Base-by-base conservation (phyloP, 1,140 invertebrate genomes). In the Drosophila ironensis region DNA sequence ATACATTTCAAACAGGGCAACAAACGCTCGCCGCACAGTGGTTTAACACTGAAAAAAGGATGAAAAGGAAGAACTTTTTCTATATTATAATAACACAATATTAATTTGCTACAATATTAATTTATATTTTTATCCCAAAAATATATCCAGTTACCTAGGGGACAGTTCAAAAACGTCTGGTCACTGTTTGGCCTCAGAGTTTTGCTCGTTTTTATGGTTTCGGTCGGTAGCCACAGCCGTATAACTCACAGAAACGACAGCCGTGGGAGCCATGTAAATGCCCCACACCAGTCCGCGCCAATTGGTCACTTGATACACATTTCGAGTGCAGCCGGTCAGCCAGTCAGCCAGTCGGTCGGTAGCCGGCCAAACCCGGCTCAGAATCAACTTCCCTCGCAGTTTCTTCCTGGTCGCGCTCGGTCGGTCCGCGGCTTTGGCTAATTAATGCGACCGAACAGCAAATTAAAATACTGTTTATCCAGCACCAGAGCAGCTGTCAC, bases 271-370 rank as follows among this genome's bases (percentile, higher is more conserved):
- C 73, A 78, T 81, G 78, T 16, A 84, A 82, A 73, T 84, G 59
- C 51, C 73, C 24, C 56, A 45, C 50, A 61, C 66, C 40, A 50
- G 28, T 46, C 42, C 28, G 35, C 50, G 41, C 46, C 59, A 84
- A 82, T 84, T 84, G 80, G 80, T 84, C 80, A 84, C 80, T 86
- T 84, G 80, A 84, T 84, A 84, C 71, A 67, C 66, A 86, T 82
- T 60, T 72, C 38, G 22, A 28, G 8, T 20, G 70, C n/a, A n/a
- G n/a, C 38, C 64, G 17, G 38, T 22, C 25, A 27, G 52, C 25
- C 25, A n/a, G 28, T 11, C 14, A 51, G 33, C 9, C 12, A 4
- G 47, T n/a, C 35, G 16, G 48, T n/a, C 51, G 12, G 17, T 24
- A 19, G 50, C 37, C 19, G 12, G 33, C 6, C 2, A 37, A 37